phyloP scores from a whole-genome alignment of 1,140 invertebrate species.

The Drosophila virilis region DNA sequence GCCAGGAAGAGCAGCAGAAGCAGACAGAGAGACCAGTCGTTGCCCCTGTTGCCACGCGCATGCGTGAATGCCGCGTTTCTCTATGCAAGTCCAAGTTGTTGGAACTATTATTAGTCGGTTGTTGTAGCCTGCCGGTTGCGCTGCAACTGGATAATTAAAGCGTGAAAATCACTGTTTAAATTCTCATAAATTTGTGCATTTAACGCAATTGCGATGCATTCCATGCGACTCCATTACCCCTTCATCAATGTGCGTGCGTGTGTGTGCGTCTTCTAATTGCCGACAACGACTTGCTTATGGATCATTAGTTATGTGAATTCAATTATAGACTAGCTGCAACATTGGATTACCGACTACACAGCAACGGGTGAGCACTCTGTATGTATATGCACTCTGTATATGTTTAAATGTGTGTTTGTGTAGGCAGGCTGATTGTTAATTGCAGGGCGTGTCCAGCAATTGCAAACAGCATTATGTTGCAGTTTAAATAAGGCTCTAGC shows the following conservation, averaged over 20 bases:
- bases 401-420: not conserved
- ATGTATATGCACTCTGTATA: not conserved
- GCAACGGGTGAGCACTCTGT: constrained; percentile 56
- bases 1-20: constrained; percentile 45
- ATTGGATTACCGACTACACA: constrained; percentile 49
- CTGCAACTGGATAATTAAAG: constrained; percentile 74
- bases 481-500: constrained; percentile 7
- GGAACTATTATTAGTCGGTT: constrained; percentile 72
- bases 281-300: constrained; percentile 49
- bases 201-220: constrained; percentile 65
- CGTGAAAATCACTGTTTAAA: constrained; percentile 84
- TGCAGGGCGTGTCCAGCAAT: constrained; percentile 48
- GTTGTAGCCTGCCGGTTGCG: constrained; percentile 17
- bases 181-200: constrained; percentile 82
- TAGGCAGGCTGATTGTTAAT: constrained; percentile 42
- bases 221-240: constrained; percentile 28
- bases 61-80: constrained; percentile 24
- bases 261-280: constrained; percentile 37
- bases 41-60: constrained; percentile 13
- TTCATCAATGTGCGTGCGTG: constrained; percentile 8
- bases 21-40: not conserved
- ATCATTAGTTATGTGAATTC: constrained; percentile 66
- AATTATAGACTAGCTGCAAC: constrained; percentile 64
- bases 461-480: constrained; percentile 23
- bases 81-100: constrained; percentile 30